Evolutionary conservation across 2,888 invertebrate genomes (phyloP).

Genomic region (Crematogaster levior): DNA sequence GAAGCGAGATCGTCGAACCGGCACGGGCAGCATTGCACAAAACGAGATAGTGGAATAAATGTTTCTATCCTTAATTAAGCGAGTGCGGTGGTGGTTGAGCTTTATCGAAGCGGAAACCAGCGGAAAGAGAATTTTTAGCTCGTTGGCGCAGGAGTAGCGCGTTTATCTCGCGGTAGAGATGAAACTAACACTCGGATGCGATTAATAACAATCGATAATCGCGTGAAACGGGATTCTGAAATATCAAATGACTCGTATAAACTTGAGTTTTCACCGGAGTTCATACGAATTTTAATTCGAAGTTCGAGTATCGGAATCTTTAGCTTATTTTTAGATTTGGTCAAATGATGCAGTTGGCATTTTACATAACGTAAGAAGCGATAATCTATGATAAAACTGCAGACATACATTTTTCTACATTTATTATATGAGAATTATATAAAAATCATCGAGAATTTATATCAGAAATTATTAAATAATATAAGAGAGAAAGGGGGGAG

Average conservation of each 20-base stretch:
- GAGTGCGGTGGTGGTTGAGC: conserved; percentile 6
- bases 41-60: conserved; percentile 22
- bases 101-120: conserved; percentile 40
- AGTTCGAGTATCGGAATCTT: not conserved
- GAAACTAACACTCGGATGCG: not conserved
- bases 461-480: too few relatives aligned
- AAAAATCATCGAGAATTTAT: too few relatives aligned
- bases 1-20: conserved; percentile 31
- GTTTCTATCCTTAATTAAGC: conserved; percentile 50
- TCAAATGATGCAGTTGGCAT: not conserved
- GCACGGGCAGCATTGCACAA: conserved; percentile 7
- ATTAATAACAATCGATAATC: conserved; percentile 24
- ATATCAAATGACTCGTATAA: not conserved
- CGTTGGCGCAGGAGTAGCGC: not conserved
- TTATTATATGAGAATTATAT: too few relatives aligned
- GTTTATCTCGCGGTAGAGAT: conserved; percentile 8
- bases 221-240: not conserved
- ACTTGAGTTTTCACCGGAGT: not conserved
- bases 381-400: too few relatives aligned
- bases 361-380: not conserved
- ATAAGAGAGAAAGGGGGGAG: too few relatives aligned
- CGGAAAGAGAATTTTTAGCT: conserved; percentile 32
- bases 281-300: not conserved
- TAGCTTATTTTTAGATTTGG: not conserved
- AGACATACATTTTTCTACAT: too few relatives aligned